phyloP scores from a whole-genome alignment of 2,797 vertebrate genomes.

The Onychomys leucogaster region DNA sequence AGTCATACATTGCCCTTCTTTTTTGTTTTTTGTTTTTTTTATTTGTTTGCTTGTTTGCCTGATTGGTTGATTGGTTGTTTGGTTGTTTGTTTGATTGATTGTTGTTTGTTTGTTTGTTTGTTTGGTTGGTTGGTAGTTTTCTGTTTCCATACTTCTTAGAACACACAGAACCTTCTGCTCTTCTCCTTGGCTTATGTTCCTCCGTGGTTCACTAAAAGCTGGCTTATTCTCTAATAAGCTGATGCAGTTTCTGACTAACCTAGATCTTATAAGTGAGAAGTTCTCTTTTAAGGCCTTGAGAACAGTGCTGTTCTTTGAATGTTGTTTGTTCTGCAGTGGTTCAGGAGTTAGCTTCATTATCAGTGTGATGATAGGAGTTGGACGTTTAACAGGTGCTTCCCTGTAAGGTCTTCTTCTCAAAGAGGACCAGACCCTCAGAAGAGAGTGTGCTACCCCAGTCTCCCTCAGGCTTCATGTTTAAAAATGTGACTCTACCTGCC shows the following conservation, averaged over 20 bases:
- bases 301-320: background rate
- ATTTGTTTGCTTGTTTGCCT: too few species aligned
- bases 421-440: background rate
- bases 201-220: background rate
- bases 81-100: too few species aligned
- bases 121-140: too few species aligned
- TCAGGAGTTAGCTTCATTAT: too few species aligned
- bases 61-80: too few species aligned
- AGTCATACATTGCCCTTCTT: too few species aligned
- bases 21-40: background rate
- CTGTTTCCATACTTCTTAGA: too few species aligned
- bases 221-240: slow-evolving; percentile 28
- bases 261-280: background rate
- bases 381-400: background rate
- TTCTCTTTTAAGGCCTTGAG: background rate
- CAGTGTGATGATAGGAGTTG: background rate
- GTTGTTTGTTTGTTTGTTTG: too few species aligned
- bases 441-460: background rate
- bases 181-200: background rate
- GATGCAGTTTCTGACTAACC: background rate
- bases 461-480: background rate
- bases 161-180: background rate
- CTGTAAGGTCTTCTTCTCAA: background rate
- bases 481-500: background rate
- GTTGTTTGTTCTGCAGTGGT: background rate